Evolutionary conservation across 2,113 vertebrate species (phyloP).

Genomic region (Cinclus mexicanus): DNA sequence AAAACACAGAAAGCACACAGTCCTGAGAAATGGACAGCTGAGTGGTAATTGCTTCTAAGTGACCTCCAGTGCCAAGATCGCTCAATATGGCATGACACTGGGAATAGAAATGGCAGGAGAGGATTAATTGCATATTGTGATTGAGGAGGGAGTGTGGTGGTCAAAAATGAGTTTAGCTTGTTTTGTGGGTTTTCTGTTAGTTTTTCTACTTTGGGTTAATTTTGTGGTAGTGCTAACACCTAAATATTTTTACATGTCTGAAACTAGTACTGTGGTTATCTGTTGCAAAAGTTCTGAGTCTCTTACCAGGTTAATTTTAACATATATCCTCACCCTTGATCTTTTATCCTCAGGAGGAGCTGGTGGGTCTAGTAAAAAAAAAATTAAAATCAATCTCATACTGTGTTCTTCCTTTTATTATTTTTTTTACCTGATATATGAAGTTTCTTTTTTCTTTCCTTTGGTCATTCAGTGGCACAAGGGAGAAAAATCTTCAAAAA

Average conservation of each 20-base stretch:
- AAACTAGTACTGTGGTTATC: not conserved
- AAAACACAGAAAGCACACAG: fast-evolving
- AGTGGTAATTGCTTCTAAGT: not conserved
- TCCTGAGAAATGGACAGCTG: not conserved
- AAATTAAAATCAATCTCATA: not conserved
- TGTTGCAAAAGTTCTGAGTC: not conserved
- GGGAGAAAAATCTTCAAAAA: not conserved
- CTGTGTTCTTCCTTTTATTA: not conserved
- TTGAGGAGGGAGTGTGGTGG: not conserved
- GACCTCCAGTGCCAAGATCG: not conserved
- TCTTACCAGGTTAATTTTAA: not conserved
- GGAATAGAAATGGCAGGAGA: not conserved
- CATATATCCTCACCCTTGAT: not conserved
- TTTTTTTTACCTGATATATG: not conserved
- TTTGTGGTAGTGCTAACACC: not conserved
- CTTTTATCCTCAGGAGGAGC: not conserved
- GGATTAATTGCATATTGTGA: not conserved
- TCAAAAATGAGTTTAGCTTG: not conserved
- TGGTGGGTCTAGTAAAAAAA: not conserved
- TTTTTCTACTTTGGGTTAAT: not conserved
- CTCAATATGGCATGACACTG: fast-evolving
- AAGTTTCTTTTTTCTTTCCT: not conserved
- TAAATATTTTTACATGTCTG: not conserved
- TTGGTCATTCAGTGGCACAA: not conserved
- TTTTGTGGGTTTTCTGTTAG: not conserved